A percentile compares a stretch with the other conserved stretches of the same genome.
Conservation (phyloP, 2,113 vertebrate genomes). For the Dinomys branickii region DNA sequence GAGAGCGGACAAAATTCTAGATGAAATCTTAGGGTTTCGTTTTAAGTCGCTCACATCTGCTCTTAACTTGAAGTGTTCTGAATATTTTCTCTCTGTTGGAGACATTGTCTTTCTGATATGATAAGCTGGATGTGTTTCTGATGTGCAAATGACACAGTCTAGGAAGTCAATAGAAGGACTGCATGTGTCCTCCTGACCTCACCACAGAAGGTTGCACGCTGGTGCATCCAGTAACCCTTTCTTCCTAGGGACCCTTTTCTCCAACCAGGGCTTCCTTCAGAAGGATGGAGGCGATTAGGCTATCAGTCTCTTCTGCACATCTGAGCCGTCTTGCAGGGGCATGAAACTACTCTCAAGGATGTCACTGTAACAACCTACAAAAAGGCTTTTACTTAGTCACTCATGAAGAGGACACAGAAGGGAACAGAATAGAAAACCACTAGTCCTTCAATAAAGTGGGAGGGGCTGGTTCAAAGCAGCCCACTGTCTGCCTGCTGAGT, state of each 20-base stretch:
- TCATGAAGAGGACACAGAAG: neutral
- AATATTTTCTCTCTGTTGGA: neutral
- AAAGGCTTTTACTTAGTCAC: neutral
- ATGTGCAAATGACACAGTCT: neutral
- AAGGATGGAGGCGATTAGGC: neutral
- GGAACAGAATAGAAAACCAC: neutral
- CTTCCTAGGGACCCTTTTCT: neutral
- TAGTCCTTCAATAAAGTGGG: fast-evolving
- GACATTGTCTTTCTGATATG: neutral
- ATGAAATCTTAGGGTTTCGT: too few species aligned
- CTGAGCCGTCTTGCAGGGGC: fast-evolving
- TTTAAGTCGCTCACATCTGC: fast-evolving
- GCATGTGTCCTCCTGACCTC: neutral
- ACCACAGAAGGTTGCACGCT: fast-evolving
- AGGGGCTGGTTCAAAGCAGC: neutral
- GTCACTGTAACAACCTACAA: neutral
- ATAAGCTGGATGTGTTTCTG: neutral
- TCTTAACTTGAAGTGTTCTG: neutral
- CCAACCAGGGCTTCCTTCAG: fast-evolving
- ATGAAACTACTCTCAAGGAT: fast-evolving
- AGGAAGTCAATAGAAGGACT: neutral
- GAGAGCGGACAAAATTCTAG: neutral
- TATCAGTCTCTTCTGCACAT: neutral
- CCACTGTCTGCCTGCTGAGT: fast-evolving
- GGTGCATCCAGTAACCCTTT: neutral